Percentiles rank a stretch among this genome's conserved stretches.
Evolutionary conservation across 2,888 invertebrate genomes (phyloP).

Genomic region (Dasysyrphus tricinctus): DNA sequence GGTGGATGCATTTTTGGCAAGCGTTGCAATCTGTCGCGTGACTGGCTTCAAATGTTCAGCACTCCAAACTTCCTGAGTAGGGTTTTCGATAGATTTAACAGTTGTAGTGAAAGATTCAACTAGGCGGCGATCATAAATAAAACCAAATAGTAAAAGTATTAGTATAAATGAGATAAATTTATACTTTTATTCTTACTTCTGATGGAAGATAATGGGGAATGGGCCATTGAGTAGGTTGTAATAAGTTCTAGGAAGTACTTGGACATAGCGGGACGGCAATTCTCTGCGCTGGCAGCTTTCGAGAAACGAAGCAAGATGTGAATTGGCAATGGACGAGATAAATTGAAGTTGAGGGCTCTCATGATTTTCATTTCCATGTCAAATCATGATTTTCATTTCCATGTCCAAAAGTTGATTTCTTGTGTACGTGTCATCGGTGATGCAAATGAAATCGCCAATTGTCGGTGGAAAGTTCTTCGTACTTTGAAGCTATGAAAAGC

Average conservation of each 20-base stretch:
- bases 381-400: too few species aligned
- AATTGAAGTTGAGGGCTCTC: slow-evolving; percentile 89
- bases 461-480: slow-evolving; percentile 95
- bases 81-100: too few species aligned
- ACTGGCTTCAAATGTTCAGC: slow-evolving; percentile 88
- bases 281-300: slow-evolving; percentile 86
- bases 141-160: too few species aligned
- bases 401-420: slow-evolving; percentile 90
- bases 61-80: slow-evolving; percentile 87
- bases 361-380: slow-evolving; percentile 93
- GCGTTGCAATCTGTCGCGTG: slow-evolving; percentile 87
- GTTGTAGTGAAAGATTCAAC: too few species aligned
- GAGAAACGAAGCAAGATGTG: slow-evolving; percentile 94
- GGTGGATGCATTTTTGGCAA: slow-evolving; percentile 89
- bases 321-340: slow-evolving; percentile 94
- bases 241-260: too few species aligned
- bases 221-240: too few species aligned
- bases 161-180: too few species aligned
- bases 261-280: too few species aligned
- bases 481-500: too few species aligned
- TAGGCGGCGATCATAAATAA: too few species aligned
- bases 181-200: too few species aligned
- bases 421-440: slow-evolving; percentile 94
- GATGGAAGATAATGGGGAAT: too few species aligned
- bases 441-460: slow-evolving; percentile 93